Evolutionary conservation across 2,888 invertebrate genomes (phyloP).

Genomic region (Chalcosyrphus nemorum): DNA sequence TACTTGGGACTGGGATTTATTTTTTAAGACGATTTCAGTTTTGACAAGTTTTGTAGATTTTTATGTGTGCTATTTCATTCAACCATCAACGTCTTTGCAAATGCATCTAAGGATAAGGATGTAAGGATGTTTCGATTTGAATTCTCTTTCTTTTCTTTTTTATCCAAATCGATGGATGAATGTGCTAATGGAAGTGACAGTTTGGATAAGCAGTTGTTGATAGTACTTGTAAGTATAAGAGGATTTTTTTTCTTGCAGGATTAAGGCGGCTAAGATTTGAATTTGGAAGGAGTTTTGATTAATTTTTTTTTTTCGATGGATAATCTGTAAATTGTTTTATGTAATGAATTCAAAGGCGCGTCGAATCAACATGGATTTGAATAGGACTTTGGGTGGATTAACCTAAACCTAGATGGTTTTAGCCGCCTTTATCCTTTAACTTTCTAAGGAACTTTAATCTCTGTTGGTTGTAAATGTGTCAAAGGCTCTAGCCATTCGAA

Average conservation of each 20-base stretch:
- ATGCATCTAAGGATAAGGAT: too few relatives aligned
- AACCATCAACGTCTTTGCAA: slow-evolving; percentile 18
- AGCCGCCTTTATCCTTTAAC: too few relatives aligned
- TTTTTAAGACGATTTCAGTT: slow-evolving; percentile 46
- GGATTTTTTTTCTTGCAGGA: neutral
- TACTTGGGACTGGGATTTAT: neutral
- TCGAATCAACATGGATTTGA: too few relatives aligned
- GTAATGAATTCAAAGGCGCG: too few relatives aligned
- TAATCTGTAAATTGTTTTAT: neutral
- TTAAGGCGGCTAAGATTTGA: neutral
- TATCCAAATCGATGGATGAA: neutral
- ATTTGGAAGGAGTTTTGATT: neutral
- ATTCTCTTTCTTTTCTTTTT: neutral
- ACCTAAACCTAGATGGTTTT: too few relatives aligned
- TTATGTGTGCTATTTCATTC: slow-evolving; percentile 6
- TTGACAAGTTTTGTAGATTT: slow-evolving; percentile 45
- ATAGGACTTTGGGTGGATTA: too few relatives aligned
- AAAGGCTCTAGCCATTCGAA: too few relatives aligned
- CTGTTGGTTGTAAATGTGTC: too few relatives aligned
- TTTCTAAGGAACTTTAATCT: too few relatives aligned
- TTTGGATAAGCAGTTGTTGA: neutral
- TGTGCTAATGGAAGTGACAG: slow-evolving; percentile 38
- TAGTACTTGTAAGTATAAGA: neutral
- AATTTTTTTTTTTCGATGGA: neutral
- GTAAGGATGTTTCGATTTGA: slow-evolving; percentile 20